These are phyloP conservation scores for Boleophthalmus pectinirostris DNA, from an alignment of 2,113 vertebrate species.

Conservation along the genomic window DNA sequence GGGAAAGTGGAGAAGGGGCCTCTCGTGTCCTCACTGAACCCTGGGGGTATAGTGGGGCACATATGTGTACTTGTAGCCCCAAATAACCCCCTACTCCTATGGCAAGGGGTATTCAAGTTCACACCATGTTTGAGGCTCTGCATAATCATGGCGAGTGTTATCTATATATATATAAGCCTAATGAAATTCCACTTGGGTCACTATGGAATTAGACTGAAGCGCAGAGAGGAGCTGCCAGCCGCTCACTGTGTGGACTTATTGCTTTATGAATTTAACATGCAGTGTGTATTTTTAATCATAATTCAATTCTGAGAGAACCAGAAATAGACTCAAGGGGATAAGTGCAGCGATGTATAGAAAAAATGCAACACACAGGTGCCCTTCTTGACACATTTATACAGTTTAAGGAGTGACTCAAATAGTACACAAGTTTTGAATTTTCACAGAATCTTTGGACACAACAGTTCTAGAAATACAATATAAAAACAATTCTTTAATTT, in stretches of 20 bases:
- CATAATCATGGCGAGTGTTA: slow-evolving; percentile 38
- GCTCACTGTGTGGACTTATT: slow-evolving; percentile 9
- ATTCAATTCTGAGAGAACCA: neutral
- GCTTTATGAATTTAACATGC: slow-evolving; percentile 13
- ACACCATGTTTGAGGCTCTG: slow-evolving; percentile 14
- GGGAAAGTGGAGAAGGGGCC: slow-evolving; percentile 37
- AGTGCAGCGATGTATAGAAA: neutral
- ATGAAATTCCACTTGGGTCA: slow-evolving; percentile 65
- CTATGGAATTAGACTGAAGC: slow-evolving; percentile 38
- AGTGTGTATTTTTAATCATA: slow-evolving; percentile 11
- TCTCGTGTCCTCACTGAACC: slow-evolving; percentile 47
- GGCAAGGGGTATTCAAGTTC: slow-evolving; percentile 48
- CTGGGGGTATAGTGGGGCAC: slow-evolving; percentile 22
- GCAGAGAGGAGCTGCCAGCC: slow-evolving; percentile 16
- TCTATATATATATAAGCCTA: slow-evolving; percentile 34
- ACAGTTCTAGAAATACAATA: too few relatives aligned
- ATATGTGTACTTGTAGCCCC: slow-evolving; percentile 30
- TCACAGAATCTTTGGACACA: too few relatives aligned
- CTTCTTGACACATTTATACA: too few relatives aligned
- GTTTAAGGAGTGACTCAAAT: too few relatives aligned
- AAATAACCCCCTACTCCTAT: slow-evolving; percentile 34
- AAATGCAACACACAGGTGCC: neutral
- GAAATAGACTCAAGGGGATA: neutral
- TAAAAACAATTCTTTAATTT: too few relatives aligned
- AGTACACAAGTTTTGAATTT: too few relatives aligned